Conservation (phyloP, 2,797 vertebrate genomes). For the Argentina silus region DNA sequence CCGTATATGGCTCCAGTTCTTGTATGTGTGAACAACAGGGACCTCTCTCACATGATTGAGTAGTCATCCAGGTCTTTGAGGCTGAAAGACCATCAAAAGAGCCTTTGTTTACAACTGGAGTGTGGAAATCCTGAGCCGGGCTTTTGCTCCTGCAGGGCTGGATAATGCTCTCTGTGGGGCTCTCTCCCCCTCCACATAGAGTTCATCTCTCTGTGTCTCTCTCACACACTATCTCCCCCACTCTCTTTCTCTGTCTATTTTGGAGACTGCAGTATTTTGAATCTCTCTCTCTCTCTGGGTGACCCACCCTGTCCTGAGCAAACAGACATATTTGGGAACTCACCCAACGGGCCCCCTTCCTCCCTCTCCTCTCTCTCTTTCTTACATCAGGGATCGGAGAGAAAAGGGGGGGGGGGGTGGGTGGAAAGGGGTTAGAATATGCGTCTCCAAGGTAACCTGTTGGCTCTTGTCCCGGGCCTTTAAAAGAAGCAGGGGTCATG, state of each 20-base stretch:
- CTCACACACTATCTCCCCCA: not conserved
- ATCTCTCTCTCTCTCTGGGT: constrained; percentile 15
- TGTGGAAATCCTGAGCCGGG: constrained; percentile 48
- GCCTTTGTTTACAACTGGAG: constrained; percentile 65
- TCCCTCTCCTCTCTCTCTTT: not conserved
- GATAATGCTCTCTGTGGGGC: constrained; percentile 49
- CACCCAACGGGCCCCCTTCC: not conserved
- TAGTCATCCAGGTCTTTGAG: constrained; percentile 49
- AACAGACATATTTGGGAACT: constrained; percentile 4
- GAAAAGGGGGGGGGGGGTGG: constrained; percentile 51
- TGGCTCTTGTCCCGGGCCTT: constrained; percentile 50
- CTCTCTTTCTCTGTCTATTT: constrained; percentile 1
- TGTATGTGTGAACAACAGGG: constrained; percentile 17
- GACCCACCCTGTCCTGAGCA: not conserved
- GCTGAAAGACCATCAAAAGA: constrained; percentile 62
- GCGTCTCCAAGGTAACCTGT: constrained; percentile 65
- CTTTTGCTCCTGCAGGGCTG: constrained; percentile 40
- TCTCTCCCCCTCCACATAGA: constrained; percentile 19
- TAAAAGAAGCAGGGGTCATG: constrained; percentile 52
- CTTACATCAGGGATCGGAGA: not conserved
- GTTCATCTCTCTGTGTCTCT: constrained; percentile 24
- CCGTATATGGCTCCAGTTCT: constrained; percentile 8
- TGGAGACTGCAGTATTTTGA: constrained; percentile 17
- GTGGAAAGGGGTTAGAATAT: constrained; percentile 57
- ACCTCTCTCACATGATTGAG: constrained; percentile 57